Evolutionary conservation across 2,113 vertebrate species (phyloP).

Genomic region (Bubo bubo): DNA sequence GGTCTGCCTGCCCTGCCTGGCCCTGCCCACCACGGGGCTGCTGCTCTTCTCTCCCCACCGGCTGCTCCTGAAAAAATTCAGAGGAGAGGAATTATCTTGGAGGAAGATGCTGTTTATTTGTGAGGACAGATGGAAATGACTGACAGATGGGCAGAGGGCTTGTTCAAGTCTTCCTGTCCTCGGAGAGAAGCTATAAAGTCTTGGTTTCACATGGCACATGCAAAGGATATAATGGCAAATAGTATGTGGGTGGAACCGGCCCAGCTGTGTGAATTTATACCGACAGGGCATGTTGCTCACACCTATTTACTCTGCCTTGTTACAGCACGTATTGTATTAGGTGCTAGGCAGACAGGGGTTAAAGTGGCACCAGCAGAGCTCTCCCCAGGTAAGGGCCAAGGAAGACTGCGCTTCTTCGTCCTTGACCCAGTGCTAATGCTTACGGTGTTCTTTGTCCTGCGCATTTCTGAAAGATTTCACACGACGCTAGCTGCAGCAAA

Average conservation of each 20-base stretch:
- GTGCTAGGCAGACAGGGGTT: neutral
- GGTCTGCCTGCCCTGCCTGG: neutral
- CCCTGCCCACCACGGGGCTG: neutral
- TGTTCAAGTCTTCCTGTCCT: neutral
- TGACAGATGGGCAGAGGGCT: neutral
- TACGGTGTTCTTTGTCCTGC: neutral
- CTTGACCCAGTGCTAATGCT: accelerated
- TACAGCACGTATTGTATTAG: neutral
- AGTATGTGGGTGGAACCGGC: neutral
- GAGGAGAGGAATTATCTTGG: neutral
- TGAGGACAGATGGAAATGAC: neutral
- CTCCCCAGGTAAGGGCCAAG: accelerated
- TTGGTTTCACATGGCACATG: neutral
- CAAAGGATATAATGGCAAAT: accelerated
- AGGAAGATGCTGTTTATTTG: neutral
- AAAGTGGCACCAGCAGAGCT: neutral
- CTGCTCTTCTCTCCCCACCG: neutral
- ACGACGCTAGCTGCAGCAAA: neutral
- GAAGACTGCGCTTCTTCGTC: neutral
- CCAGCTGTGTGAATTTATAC: neutral
- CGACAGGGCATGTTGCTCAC: neutral
- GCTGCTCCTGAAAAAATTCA: neutral
- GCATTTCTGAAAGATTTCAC: neutral
- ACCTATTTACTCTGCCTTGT: neutral
- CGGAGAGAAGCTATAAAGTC: neutral